Evolutionary conservation across 2,888 invertebrate species (phyloP).

Genomic region (Agriotes lineatus): DNA sequence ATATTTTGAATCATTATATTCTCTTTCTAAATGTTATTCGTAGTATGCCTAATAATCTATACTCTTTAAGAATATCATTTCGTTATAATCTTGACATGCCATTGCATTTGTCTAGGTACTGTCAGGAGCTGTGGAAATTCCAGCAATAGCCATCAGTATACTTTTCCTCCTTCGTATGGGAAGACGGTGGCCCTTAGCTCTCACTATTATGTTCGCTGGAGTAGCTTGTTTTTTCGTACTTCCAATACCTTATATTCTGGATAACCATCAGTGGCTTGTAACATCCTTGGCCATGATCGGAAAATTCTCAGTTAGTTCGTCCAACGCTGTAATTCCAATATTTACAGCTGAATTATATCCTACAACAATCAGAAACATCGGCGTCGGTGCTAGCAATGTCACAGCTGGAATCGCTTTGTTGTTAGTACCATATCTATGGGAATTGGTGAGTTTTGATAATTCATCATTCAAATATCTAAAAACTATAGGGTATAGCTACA

Average conservation of each 20-base stretch:
- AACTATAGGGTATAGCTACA: too few species aligned
- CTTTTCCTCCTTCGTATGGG: conserved; percentile 81
- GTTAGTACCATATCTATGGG: conserved; percentile 82
- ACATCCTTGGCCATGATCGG: conserved; percentile 83
- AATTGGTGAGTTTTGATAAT: conserved; percentile 73
- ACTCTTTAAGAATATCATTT: too few species aligned
- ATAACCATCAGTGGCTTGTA: conserved; percentile 75
- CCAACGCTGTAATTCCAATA: conserved; percentile 84
- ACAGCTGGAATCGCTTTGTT: conserved; percentile 82
- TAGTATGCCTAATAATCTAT: too few species aligned
- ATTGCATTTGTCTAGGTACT: conserved; percentile 72
- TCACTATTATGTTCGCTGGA: conserved; percentile 77
- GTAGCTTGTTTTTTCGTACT: conserved; percentile 74
- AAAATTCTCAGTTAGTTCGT: conserved; percentile 83
- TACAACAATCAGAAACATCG: conserved; percentile 82
- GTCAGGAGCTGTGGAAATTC: conserved; percentile 82
- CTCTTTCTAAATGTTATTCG: too few species aligned
- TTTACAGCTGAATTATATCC: conserved; percentile 86
- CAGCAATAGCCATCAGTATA: conserved; percentile 82
- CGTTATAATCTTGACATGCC: too few species aligned
- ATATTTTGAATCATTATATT: too few species aligned
- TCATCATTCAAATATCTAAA: too few species aligned
- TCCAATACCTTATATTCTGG: conserved; percentile 68
- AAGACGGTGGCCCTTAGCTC: conserved; percentile 78
- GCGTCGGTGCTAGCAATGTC: conserved; percentile 81